Evolutionary conservation across 2,888 invertebrate species (phyloP).

Genomic region (Megastigmus dorsalis): DNA sequence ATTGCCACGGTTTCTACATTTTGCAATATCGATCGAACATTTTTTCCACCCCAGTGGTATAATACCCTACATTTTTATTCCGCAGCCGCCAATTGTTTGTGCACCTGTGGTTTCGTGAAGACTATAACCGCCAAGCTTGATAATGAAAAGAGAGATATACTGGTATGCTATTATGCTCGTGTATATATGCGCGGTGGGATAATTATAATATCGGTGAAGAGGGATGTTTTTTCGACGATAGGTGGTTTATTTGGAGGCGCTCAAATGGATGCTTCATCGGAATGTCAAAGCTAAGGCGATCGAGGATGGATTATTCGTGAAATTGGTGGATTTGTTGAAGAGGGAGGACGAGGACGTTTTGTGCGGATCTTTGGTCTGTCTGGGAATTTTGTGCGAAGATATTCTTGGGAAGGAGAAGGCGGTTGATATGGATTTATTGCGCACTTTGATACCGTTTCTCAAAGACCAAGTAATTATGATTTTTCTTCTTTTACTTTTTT

Average conservation of each 20-base stretch:
- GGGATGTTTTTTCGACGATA: neutral
- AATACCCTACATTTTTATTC: conserved; percentile 19
- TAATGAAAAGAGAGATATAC: conserved; percentile 66
- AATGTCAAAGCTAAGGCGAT: conserved; percentile 71
- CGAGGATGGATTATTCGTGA: conserved; percentile 68
- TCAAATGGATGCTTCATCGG: conserved; percentile 70
- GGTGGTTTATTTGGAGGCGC: conserved; percentile 68
- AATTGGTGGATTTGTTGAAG: conserved; percentile 66
- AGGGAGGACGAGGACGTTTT: conserved; percentile 63
- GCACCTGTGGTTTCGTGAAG: conserved; percentile 69
- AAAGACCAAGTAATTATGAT: conserved; percentile 65
- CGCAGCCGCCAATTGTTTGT: conserved; percentile 72
- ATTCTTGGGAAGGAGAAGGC: conserved; percentile 70
- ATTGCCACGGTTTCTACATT: conserved; percentile 10
- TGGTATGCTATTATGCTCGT: conserved; percentile 57
- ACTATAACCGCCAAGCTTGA: conserved; percentile 65
- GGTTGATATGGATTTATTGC: conserved; percentile 67
- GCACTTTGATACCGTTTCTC: conserved; percentile 64
- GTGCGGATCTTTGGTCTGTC: conserved; percentile 65
- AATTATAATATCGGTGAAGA: too few species aligned
- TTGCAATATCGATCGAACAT: neutral
- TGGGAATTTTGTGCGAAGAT: conserved; percentile 68
- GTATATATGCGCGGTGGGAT: too few species aligned
- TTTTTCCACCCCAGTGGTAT: neutral
- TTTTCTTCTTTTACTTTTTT: too few species aligned